Base-by-base conservation (phyloP, 2,888 invertebrate species). In the Eucriotettix oculatus region DNA sequence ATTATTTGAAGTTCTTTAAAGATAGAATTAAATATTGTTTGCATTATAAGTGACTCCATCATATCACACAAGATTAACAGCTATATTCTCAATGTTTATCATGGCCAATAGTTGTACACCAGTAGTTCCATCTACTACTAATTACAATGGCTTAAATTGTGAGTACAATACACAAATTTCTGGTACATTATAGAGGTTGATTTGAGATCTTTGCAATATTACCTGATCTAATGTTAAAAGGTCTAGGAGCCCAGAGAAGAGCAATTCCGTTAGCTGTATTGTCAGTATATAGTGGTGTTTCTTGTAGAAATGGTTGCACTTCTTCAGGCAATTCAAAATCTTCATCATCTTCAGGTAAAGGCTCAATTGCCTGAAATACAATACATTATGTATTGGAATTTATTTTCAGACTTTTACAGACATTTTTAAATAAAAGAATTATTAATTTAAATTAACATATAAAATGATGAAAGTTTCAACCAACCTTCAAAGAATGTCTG, bases 211-310 rank as follows among this genome's bases (percentile, higher is more conserved):
- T 17, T 57, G 12, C 48, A n/a, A 16, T 48, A 65, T 71, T 69
- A 78, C 86, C 86, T 62, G 98, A 98, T 70, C 99, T 84, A 75
- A 96, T 84, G 72, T 96, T 96, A 72, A 97, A 99, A 10, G 99
- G 99, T 62, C 99, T 81, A 0, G 99, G 98, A 1, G 99, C 97
- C 98, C 97, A 98, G 59, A 98, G 73, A 60, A 98, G 75, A 0
- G 97, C 88, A 68, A 98, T 97, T 2, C 98, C 99, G 77, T 99
- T 98, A 0, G 99, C 98, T 1, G 99, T 99, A 71, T 99, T 96
- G 71, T 99, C 98, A 0, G 97, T 93, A 71, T 99, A 99, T 58
- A 99, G 76, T 0, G 98, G 96, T 12, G 90, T 92, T 71, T 96
- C 95, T 72, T 91, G 89, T 62, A 99, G 76, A 71, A 98, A 91